Evolutionary conservation across 2,797 vertebrate genomes (phyloP), one percentile per base, ranked within the genome.

Genomic region (Naso thynnoides): DNA sequence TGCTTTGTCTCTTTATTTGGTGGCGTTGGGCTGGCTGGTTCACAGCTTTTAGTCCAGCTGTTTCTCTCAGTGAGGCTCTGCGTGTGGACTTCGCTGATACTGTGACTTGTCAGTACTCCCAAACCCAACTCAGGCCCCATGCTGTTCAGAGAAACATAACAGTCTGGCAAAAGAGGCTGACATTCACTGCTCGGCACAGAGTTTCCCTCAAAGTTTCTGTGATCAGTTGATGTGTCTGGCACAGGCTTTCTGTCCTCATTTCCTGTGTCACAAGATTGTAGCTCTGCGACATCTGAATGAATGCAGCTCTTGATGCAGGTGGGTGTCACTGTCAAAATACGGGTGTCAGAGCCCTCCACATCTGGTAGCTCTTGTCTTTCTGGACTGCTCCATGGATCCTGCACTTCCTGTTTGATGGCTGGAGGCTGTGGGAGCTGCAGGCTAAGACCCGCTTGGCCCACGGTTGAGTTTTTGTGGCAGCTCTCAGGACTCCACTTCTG

Each of bases 401-500:
- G n/a, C n/a, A n/a, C n/a, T 27, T 81, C 68, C 58, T 68, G 14
- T 62, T 72, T 76, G 57, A 76, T 63, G 13, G 21, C 19, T n/a
- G 18, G 15, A 38, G 52, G 4, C 29, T 68, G 39, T n/a, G 21
- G 16, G 44, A 33, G n/a, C 41, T 33, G 61, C 41, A 48, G 48
- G 18, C 29, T 15, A 31, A 10, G 23, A 52, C 58, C 68, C 23
- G 49, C 41, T 26, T 53, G 52, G 15, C 3, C 36, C 39, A 31
- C 16, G 50, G 8, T 13, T 0, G 26, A 13, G 48, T 65, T 55
- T 44, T 38, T 38, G 48, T 71, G 26, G 56, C 38, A 52, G 38
- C 41, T 63, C 27, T 42, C 26, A 5, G 64, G 61, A 56, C 50
- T 81, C 73, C 57, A 61, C 36, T 60, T 60, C 27, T 26, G 38